Conservation (phyloP, 2,797 vertebrate genomes). For the Hemitrygon akajei region DNA sequence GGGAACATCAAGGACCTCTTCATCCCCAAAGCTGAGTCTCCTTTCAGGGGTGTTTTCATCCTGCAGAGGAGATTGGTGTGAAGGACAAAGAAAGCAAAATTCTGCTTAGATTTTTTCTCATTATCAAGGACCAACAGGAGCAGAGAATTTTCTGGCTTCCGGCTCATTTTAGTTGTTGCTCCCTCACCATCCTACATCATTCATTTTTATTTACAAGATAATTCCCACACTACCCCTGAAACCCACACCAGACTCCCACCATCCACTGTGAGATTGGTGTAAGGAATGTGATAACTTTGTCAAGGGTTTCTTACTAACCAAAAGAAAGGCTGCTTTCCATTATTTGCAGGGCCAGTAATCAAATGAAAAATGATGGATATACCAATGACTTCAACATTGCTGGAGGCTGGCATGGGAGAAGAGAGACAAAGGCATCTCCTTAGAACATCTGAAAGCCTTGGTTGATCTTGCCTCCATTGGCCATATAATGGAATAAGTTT, state of each 20-base stretch:
- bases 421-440: background rate
- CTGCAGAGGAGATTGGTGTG: background rate
- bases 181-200: background rate
- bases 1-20: background rate
- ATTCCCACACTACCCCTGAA: background rate
- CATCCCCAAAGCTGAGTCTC: background rate
- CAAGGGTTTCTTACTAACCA: background rate
- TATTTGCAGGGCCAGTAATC: background rate
- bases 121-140: background rate
- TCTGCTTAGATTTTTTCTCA: background rate
- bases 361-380: background rate
- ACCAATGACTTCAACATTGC: background rate
- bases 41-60: background rate
- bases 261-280: background rate
- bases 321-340: background rate
- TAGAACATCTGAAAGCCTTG: background rate
- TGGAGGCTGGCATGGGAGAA: background rate
- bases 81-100: background rate
- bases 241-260: background rate
- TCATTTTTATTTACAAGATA: background rate
- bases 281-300: no score
- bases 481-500: no score
- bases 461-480: no score
- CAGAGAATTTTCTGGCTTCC: background rate
- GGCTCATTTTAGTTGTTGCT: background rate